Evolutionary conservation across 2,797 vertebrate genomes (phyloP), one percentile per base, ranked within the genome.

Genomic region (Tenualosa ilisha): DNA sequence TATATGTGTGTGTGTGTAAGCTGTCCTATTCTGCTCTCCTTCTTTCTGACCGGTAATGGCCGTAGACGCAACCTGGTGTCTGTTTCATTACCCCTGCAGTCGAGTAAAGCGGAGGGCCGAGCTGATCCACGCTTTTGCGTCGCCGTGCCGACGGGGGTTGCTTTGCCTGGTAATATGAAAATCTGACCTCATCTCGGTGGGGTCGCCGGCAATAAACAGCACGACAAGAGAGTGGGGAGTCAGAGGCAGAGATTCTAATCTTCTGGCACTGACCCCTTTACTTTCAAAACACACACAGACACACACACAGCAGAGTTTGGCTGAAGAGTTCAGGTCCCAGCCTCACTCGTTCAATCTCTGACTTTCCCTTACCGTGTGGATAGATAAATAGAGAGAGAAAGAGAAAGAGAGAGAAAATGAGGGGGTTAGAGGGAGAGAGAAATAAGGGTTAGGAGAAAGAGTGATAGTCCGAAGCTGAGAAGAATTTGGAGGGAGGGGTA

Each of bases 201-300:
- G 94, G 94, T 95, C 94, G 90, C 54, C 89, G 89, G 92, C 93
- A 95, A 95, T 96, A 96, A 96, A 95, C 94, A 95, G 92, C 91
- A 43, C 94, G 93, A 95, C 94, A 95, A 91, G 89, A 91, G 88
- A 92, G 92, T 91, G 86, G 91, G 88, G 91, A 61, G 86, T 91
- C 85, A 85, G 88, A 92, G 91, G 92, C 92, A 93, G 92, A 91
- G 93, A 94, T 94, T 95, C 93, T 92, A 95, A 95, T 96, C 93
- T 94, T 94, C 92, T 92, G 37, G 13, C 90, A 91, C 87, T 90
- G 90, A 89, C 91, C 91, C 91, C 89, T 11, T 26, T 24, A 24
- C 61, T 65, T 65, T n/a, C 24, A 65, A 65, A 65, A 26, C 61
- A 65, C 61, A 65, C 61, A 65, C 51, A 53, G 11, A 53, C 51